A percentile compares a stretch with the other conserved stretches of the same genome.
These are phyloP conservation scores for Ophonus ardosiacus DNA, from an alignment of 2,888 invertebrate genomes.

Conservation along the genomic window DNA sequence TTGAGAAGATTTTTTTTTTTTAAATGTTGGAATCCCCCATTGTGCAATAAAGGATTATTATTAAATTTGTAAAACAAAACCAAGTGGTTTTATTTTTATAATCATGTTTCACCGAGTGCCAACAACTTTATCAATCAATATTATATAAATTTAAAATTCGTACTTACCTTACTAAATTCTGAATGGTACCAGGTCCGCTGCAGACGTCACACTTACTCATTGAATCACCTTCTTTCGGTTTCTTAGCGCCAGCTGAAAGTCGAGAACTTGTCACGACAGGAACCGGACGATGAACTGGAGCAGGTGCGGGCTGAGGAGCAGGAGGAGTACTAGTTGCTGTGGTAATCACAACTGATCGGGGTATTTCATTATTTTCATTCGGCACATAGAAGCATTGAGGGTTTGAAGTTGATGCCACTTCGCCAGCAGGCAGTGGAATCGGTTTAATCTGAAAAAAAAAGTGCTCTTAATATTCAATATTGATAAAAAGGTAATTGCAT, in stretches of 20 bases:
- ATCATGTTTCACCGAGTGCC: no score
- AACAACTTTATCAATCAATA: no score
- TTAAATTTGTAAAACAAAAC: no score
- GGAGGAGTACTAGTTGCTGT: conserved; percentile 69
- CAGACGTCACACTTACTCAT: conserved; percentile 84
- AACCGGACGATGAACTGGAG: conserved; percentile 66
- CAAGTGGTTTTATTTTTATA: no score
- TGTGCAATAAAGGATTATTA: no score
- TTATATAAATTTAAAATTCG: not conserved
- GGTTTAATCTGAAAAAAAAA: conserved; percentile 82
- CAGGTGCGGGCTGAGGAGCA: conserved; percentile 68
- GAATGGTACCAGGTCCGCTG: conserved; percentile 78
- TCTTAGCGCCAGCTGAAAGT: conserved; percentile 49
- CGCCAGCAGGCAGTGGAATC: conserved; percentile 87
- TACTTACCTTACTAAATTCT: conserved; percentile 84
- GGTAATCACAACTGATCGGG: conserved; percentile 70
- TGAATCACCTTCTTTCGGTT: conserved; percentile 73
- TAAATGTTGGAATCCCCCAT: no score
- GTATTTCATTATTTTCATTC: conserved; percentile 80
- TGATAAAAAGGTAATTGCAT: conserved; percentile 8
- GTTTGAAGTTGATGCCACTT: conserved; percentile 80
- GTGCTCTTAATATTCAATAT: conserved; percentile 3
- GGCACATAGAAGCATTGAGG: conserved; percentile 89
- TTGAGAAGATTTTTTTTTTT: no score
- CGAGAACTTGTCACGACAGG: conserved; percentile 51